Evolutionary conservation across 2,797 vertebrate species (phyloP).

Genomic region (Sciaenops ocellatus): DNA sequence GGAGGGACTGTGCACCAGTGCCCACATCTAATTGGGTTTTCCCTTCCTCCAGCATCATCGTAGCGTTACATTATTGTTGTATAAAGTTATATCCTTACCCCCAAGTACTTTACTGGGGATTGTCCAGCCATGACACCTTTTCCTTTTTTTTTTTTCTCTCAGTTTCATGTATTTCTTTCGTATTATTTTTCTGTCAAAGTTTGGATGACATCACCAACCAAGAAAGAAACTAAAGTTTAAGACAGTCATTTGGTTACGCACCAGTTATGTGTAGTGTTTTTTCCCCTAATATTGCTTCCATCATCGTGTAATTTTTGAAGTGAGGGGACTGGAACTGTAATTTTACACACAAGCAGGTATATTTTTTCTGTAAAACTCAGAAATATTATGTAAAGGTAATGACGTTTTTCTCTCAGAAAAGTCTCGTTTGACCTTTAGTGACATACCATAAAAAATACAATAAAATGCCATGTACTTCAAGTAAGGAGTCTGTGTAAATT

Average conservation of each 20-base stretch:
- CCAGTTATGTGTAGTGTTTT: neutral
- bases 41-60: constrained; percentile 61
- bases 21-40: constrained; percentile 80
- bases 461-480: neutral
- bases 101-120: constrained; percentile 51
- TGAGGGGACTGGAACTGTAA: neutral
- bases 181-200: constrained; percentile 24
- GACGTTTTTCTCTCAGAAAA: neutral
- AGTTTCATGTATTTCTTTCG: constrained; percentile 9
- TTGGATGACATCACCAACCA: constrained; percentile 17
- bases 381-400: neutral
- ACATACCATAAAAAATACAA: neutral
- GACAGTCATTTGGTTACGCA: neutral
- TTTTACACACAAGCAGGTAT: neutral
- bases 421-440: neutral
- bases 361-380: neutral
- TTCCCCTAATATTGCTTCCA: too few species aligned
- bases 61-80: constrained; percentile 67
- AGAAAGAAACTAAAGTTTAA: neutral
- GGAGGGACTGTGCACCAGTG: constrained; percentile 74
- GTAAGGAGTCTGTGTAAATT: neutral
- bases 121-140: constrained; percentile 54
- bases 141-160: neutral
- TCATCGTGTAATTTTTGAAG: neutral
- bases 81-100: constrained; percentile 62